These are phyloP conservation scores for Chlorospingus semifuscus DNA, from an alignment of 2,797 vertebrate species.

Conservation along the genomic window DNA sequence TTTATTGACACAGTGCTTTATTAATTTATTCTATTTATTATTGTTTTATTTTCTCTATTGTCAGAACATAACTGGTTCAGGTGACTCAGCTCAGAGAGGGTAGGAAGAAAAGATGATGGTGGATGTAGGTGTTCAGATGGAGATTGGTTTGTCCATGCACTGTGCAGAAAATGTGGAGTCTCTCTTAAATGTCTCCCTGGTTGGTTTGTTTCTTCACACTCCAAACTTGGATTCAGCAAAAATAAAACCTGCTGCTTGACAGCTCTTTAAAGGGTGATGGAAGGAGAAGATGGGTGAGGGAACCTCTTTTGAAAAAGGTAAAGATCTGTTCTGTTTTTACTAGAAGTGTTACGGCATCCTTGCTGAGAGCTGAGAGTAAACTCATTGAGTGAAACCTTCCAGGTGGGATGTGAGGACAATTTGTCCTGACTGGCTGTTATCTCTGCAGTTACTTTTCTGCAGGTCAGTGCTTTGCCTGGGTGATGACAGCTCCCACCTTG, in stretches of 20 bases:
- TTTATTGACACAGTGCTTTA: background rate
- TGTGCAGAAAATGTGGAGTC: background rate
- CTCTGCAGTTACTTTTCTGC: background rate
- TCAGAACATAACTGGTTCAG: background rate
- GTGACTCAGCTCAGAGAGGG: background rate
- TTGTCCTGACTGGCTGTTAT: background rate
- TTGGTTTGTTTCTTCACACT: background rate
- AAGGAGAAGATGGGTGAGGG: background rate
- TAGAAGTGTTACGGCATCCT: background rate
- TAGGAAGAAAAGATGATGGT: background rate
- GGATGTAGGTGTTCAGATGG: background rate
- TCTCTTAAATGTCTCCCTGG: background rate
- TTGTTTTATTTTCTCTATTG: background rate
- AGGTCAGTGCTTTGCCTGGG: background rate
- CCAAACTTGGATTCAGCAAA: background rate
- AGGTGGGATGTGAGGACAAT: background rate
- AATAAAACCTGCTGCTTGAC: conserved; percentile 10
- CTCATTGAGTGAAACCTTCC: background rate
- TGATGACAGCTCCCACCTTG: background rate
- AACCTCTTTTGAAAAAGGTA: background rate
- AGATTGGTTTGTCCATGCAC: fast-evolving
- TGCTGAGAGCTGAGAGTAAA: background rate
- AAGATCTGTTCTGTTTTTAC: background rate
- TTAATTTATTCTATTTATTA: background rate
- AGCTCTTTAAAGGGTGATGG: background rate